Percentiles rank a stretch among this genome's conserved stretches.
phyloP scores from a whole-genome alignment of 2,888 invertebrate genomes.

The Clostera curtula region DNA sequence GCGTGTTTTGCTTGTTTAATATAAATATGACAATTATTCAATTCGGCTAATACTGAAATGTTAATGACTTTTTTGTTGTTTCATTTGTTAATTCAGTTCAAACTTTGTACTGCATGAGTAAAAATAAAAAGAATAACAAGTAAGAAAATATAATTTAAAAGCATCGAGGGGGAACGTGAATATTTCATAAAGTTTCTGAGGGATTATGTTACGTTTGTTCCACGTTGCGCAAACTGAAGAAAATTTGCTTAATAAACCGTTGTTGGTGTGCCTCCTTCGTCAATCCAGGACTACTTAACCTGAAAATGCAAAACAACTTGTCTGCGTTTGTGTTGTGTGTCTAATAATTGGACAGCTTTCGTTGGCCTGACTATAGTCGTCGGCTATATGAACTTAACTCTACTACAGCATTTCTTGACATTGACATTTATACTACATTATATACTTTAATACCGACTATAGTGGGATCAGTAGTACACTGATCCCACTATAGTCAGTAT shows the following conservation, averaged over 20 bases:
- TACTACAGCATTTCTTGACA: too few relatives aligned
- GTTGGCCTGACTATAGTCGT: too few relatives aligned
- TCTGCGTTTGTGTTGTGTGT: too few relatives aligned
- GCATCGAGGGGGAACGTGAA: constrained; percentile 19
- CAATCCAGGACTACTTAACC: too few relatives aligned
- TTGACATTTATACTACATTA: too few relatives aligned
- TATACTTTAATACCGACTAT: too few relatives aligned
- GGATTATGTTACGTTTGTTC: constrained; percentile 36
- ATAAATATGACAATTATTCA: not conserved
- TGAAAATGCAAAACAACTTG: too few relatives aligned
- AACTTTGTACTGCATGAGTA: constrained; percentile 10
- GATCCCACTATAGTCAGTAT: too few relatives aligned
- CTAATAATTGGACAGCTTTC: too few relatives aligned
- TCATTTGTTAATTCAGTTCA: constrained; percentile 8
- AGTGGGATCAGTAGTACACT: too few relatives aligned
- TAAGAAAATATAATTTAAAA: constrained; percentile 10
- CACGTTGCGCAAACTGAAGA: constrained; percentile 22
- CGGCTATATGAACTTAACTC: too few relatives aligned
- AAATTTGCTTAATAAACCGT: constrained; percentile 46
- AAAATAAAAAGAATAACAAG: constrained; percentile 7
- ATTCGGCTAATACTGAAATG: too few relatives aligned
- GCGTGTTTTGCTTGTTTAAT: not conserved
- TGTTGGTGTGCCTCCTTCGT: constrained; percentile 31
- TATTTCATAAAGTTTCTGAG: constrained; percentile 28
- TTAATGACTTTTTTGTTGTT: constrained; percentile 8